Percentiles rank a stretch among this genome's conserved stretches.
phyloP scores from a whole-genome alignment of 2,797 vertebrate species.

The Trachurus trachurus region DNA sequence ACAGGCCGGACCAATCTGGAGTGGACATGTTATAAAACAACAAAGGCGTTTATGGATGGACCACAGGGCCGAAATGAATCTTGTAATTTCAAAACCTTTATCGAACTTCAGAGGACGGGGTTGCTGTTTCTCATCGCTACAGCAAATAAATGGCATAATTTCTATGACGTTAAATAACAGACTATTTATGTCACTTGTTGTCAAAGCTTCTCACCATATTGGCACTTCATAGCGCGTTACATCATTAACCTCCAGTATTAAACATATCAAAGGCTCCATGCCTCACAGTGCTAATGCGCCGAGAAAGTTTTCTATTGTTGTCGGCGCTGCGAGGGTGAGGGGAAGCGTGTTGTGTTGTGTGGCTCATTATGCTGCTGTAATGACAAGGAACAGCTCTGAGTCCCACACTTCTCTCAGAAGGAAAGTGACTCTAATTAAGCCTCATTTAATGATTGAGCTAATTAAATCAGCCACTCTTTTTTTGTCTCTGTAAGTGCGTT shows the following conservation, averaged over 20 bases:
- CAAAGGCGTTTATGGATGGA: conserved; percentile 64
- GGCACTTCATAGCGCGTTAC: conserved; percentile 37
- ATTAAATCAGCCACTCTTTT: conserved; percentile 83
- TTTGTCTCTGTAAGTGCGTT: conserved; percentile 67
- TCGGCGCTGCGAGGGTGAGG: conserved; percentile 48
- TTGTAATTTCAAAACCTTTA: conserved; percentile 60
- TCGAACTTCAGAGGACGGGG: conserved; percentile 51
- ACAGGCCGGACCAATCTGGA: conserved; percentile 67
- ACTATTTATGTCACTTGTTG: conserved; percentile 57
- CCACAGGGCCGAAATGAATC: conserved; percentile 53
- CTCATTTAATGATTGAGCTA: conserved; percentile 84
- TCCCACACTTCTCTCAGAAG: conserved; percentile 78
- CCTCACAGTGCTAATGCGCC: conserved; percentile 24
- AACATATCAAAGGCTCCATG: conserved; percentile 56
- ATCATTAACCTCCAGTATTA: conserved; percentile 51
- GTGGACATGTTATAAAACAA: conserved; percentile 72
- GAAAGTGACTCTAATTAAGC: conserved; percentile 86
- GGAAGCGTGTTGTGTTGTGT: conserved; percentile 64
- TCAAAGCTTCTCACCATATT: conserved; percentile 31
- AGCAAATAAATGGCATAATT: conserved; percentile 45
- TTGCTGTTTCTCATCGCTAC: conserved; percentile 36
- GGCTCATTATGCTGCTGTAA: conserved; percentile 82
- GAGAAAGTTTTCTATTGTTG: conserved; percentile 74
- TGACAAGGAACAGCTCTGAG: conserved; percentile 82
- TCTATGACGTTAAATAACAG: conserved; percentile 57